phyloP scores from a whole-genome alignment of 2,113 vertebrate species.

The Macroglossus sobrinus region DNA sequence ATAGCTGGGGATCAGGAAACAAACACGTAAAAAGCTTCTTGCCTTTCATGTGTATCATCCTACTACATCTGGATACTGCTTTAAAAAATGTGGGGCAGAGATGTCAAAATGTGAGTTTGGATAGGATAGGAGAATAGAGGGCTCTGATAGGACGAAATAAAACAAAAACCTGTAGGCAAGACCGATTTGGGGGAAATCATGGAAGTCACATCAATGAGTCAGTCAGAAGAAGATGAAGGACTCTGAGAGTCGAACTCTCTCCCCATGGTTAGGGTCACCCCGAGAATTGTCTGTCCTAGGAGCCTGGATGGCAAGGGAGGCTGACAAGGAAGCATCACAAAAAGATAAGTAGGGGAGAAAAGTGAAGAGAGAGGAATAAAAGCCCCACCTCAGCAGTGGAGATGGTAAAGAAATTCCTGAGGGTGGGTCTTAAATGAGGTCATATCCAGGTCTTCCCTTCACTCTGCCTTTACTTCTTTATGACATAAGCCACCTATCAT shows the following conservation, averaged over 20 bases:
- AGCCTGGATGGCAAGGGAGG: not conserved
- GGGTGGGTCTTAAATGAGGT: not conserved
- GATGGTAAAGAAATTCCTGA: not conserved
- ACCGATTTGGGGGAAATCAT: accelerated
- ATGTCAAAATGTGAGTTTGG: not conserved
- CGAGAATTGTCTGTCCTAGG: not conserved
- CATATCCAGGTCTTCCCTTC: not conserved
- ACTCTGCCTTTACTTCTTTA: not conserved
- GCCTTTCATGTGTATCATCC: not conserved
- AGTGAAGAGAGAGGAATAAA: not conserved
- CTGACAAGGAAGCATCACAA: not conserved
- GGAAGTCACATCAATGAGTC: not conserved
- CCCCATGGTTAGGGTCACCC: not conserved
- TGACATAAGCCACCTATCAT: not conserved
- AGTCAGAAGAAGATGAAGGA: not conserved
- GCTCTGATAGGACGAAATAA: not conserved
- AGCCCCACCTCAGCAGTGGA: not conserved
- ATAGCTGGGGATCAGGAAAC: not conserved
- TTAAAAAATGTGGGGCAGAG: not conserved
- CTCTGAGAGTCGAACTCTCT: not conserved
- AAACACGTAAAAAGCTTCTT: not conserved
- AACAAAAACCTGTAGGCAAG: not conserved
- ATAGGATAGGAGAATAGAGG: not conserved
- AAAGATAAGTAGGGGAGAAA: not conserved
- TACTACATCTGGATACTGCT: not conserved